phyloP scores from a whole-genome alignment of 2,797 vertebrate species.

The Phoxinus dragarum region DNA sequence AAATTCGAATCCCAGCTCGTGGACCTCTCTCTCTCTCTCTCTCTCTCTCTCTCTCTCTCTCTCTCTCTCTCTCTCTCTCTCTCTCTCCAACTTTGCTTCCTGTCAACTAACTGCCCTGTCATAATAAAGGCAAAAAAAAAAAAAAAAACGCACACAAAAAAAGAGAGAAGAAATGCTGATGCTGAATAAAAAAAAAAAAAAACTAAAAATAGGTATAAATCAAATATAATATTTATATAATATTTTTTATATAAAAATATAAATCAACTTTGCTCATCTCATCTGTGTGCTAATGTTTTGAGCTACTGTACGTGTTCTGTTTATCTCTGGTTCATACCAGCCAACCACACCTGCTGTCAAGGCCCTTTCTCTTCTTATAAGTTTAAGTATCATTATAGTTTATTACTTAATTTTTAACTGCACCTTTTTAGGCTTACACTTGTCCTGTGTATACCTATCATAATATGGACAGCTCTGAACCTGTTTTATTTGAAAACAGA shows the following conservation, averaged over 20 bases:
- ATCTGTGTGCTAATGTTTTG: not conserved
- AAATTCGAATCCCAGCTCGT: too few relatives aligned
- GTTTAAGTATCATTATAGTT: not conserved
- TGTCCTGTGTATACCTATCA: not conserved
- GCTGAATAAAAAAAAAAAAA: too few relatives aligned
- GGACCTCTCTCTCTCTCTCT: too few relatives aligned
- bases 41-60: too few relatives aligned
- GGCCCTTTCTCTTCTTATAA: not conserved
- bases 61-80: too few relatives aligned
- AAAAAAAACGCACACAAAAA: too few relatives aligned
- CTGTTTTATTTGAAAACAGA: constrained; percentile 21
- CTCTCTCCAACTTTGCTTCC: too few relatives aligned
- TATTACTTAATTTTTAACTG: constrained; percentile 1
- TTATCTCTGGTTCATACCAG: not conserved
- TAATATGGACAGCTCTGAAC: not conserved
- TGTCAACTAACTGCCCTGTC: too few relatives aligned
- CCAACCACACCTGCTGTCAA: not conserved
- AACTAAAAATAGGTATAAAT: too few relatives aligned
- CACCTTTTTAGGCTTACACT: not conserved
- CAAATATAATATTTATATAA: too few relatives aligned
- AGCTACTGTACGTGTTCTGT: not conserved
- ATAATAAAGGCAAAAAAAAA: too few relatives aligned
- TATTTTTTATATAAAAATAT: not conserved
- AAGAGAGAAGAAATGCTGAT: not conserved
- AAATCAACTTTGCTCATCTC: not conserved